These are phyloP conservation scores for Oncorhynchus clarkii DNA, from an alignment of 2,113 vertebrate species.

Conservation along the genomic window DNA sequence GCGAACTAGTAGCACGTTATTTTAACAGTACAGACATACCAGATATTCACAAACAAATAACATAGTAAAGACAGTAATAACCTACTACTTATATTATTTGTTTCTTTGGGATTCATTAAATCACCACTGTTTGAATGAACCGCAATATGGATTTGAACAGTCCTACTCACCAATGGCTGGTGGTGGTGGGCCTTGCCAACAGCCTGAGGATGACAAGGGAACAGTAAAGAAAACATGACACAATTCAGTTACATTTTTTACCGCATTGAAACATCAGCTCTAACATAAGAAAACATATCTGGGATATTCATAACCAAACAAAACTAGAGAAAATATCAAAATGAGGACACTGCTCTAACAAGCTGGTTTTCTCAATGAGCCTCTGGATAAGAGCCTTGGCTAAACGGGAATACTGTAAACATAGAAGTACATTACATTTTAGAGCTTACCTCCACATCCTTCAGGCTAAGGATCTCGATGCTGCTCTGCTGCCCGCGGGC, in stretches of 20 bases:
- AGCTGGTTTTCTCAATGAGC: too few relatives aligned
- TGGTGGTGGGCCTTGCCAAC: conserved; percentile 77
- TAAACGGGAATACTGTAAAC: not conserved
- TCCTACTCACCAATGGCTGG: conserved; percentile 77
- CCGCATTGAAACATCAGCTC: too few relatives aligned
- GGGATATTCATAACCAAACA: not conserved
- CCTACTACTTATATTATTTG: too few relatives aligned
- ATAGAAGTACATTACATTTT: not conserved
- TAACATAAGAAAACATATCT: too few relatives aligned
- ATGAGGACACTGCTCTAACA: not conserved
- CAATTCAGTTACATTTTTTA: too few relatives aligned
- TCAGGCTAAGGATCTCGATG: conserved; percentile 82
- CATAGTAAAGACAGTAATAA: too few relatives aligned
- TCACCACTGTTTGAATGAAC: not conserved
- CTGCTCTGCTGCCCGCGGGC: conserved; percentile 76
- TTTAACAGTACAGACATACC: too few relatives aligned
- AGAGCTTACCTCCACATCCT: conserved; percentile 83
- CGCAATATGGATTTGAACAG: not conserved
- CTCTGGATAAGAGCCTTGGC: too few relatives aligned
- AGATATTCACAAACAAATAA: too few relatives aligned
- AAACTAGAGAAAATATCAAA: not conserved
- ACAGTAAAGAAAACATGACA: not conserved
- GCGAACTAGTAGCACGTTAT: too few relatives aligned
- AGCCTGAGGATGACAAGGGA: conserved; percentile 66
- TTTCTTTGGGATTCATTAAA: not conserved